Evolutionary conservation across 2,888 invertebrate species (phyloP).

Genomic region (Tachina lurida): DNA sequence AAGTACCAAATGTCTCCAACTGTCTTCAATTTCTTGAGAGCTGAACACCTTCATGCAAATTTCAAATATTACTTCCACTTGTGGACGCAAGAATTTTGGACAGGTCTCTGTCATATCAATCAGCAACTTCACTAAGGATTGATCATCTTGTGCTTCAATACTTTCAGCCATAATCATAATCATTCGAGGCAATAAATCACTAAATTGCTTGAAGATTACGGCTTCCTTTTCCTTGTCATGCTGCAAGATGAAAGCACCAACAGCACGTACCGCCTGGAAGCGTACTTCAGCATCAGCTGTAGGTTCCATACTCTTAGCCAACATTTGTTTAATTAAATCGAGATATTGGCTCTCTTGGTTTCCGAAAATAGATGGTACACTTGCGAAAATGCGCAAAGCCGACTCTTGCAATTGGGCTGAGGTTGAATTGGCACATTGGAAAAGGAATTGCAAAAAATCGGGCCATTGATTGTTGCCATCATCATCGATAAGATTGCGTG

Average conservation of each 20-base stretch:
- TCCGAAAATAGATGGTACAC: conserved; percentile 98
- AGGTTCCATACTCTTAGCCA: conserved; percentile 91
- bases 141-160: conserved; percentile 92
- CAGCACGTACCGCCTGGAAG: conserved; percentile 92
- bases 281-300: conserved; percentile 89
- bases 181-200: conserved; percentile 91
- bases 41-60: conserved; percentile 93
- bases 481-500: conserved; percentile 96
- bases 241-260: conserved; percentile 93
- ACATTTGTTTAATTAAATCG: conserved; percentile 97
- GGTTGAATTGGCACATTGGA: conserved; percentile 95
- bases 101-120: conserved; percentile 97
- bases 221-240: conserved; percentile 93
- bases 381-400: conserved; percentile 97
- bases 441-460: conserved; percentile 96
- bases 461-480: conserved; percentile 98
- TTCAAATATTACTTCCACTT: conserved; percentile 92
- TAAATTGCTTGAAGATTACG: conserved; percentile 93
- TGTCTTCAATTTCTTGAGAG: conserved; percentile 88
- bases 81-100: conserved; percentile 95
- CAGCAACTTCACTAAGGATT: conserved; percentile 94
- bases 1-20: conserved; percentile 94
- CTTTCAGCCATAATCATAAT: conserved; percentile 90
- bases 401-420: conserved; percentile 94
- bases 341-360: conserved; percentile 96